These are phyloP conservation scores for Pseudachorutes palmiensis DNA, from an alignment of 1,140 invertebrate species.

Conservation along the genomic window DNA sequence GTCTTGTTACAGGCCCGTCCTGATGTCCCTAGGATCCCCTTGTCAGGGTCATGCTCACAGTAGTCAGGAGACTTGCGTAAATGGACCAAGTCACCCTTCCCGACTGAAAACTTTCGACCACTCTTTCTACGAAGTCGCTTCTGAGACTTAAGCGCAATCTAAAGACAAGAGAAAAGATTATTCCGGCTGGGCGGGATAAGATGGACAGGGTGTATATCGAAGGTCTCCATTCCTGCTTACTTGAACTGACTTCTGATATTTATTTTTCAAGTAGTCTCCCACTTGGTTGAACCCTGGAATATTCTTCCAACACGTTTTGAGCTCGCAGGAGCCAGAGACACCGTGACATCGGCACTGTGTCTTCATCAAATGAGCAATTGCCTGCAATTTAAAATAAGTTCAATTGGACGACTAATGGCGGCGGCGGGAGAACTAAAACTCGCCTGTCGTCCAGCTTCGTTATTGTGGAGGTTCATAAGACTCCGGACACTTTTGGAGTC, in stretches of 20 bases:
- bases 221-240: conserved; percentile 39
- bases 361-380: conserved; percentile 47
- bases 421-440: background rate
- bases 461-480: conserved; percentile 60
- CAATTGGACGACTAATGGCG: background rate
- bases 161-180: background rate
- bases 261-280: conserved; percentile 49
- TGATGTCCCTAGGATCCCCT: conserved; percentile 54
- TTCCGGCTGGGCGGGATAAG: background rate
- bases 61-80: conserved; percentile 58
- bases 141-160: conserved; percentile 39
- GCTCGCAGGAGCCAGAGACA: conserved; percentile 56
- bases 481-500: conserved; percentile 45
- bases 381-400: conserved; percentile 38
- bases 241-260: conserved; percentile 48
- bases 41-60: conserved; percentile 50
- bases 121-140: conserved; percentile 41
- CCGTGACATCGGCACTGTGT: conserved; percentile 56
- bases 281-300: conserved; percentile 51
- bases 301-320: conserved; percentile 57
- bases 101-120: conserved; percentile 40
- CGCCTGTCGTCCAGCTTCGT: conserved; percentile 56
- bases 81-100: conserved; percentile 53
- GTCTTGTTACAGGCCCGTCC: conserved; percentile 56
- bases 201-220: background rate